Base-by-base conservation (phyloP, 1,140 invertebrate genomes). In the Drosophila obscura region DNA sequence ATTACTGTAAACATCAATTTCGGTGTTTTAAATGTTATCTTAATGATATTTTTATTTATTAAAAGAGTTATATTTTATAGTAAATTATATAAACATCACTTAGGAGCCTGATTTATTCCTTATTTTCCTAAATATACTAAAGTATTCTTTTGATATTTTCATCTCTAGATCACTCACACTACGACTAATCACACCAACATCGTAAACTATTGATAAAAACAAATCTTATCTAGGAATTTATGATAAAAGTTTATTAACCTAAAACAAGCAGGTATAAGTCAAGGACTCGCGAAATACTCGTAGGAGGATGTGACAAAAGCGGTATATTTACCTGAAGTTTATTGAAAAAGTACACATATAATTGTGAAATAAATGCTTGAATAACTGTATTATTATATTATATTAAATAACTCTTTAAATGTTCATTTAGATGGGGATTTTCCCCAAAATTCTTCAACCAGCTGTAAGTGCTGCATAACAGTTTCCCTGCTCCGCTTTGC, bases 271-370 rank as follows among this genome's bases (percentile, higher is more conserved):
- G 39, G 13, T 22, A 15, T 45, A 16, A 22, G 41, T 50, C 26
- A 88, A 88, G 79, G 79, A 88, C 19, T 76, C 75, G 43, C 79
- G 83, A 45, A 88, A 79, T 69, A 71, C 67, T 49, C 73, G 78
- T 49, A 67, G 78, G 71, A 1, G 63, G 71, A 9, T 62, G 62
- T 39, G 72, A 44, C 7, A 69, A 67, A 0, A 45, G 68, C 5
- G 72, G 49, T 0, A 41, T 0, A 11, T 13, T 13, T 39, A 13
- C 4, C 11, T 9, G 31, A 1, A 4, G 4, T 39, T 28, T 6
- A 6, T 28, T 6, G 6, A 28, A 35, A 4, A 9, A 35, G 3
- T 9, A 9, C 0, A 35, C 11, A 35, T 28, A 4, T 0, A 39
- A 39, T 2, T 13, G 11, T 13, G 13, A 39, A 39, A 39, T 39